Percentiles rank a stretch among this genome's conserved stretches.
Evolutionary conservation across 2,888 invertebrate species (phyloP).

Genomic region (Antitype chi): DNA sequence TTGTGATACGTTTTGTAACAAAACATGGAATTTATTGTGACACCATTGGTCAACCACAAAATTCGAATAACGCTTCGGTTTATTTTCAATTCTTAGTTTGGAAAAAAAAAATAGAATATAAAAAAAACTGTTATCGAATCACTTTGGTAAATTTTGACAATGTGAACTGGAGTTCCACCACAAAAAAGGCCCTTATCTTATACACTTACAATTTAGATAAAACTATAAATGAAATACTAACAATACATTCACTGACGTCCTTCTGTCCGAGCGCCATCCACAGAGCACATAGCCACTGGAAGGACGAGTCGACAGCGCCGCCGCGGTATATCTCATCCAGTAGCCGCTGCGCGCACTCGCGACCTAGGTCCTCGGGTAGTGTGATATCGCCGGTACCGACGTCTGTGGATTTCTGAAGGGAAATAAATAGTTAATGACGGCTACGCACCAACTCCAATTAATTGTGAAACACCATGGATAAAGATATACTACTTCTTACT

Average conservation of each 20-base stretch:
- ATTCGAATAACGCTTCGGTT: not conserved
- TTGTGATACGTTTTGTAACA: not conserved
- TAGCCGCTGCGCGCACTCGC: slow-evolving; percentile 94
- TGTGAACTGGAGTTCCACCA: not conserved
- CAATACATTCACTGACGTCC: slow-evolving; percentile 96
- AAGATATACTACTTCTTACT: too few relatives aligned
- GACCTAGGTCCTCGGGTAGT: slow-evolving; percentile 98
- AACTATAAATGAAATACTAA: slow-evolving; percentile 69
- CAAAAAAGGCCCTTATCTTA: not conserved
- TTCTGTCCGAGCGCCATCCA: slow-evolving; percentile 98
- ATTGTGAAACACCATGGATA: not conserved
- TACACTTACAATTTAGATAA: not conserved
- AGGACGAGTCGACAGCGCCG: slow-evolving; percentile 97
- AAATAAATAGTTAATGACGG: not conserved
- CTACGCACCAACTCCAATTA: too few relatives aligned
- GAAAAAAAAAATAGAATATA: too few relatives aligned
- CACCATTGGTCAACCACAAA: not conserved
- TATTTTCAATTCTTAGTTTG: not conserved
- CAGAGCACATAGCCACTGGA: slow-evolving; percentile 96
- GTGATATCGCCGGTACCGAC: slow-evolving; percentile 90
- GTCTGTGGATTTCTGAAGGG: slow-evolving; percentile 82
- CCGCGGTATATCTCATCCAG: slow-evolving; percentile 97
- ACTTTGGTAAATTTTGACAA: not conserved
- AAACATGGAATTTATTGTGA: not conserved
- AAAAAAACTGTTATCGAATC: too few relatives aligned